Percentiles rank a stretch among this genome's conserved stretches.
phyloP scores from a whole-genome alignment of 2,797 vertebrate species.

The Crypturellus tataupa region DNA sequence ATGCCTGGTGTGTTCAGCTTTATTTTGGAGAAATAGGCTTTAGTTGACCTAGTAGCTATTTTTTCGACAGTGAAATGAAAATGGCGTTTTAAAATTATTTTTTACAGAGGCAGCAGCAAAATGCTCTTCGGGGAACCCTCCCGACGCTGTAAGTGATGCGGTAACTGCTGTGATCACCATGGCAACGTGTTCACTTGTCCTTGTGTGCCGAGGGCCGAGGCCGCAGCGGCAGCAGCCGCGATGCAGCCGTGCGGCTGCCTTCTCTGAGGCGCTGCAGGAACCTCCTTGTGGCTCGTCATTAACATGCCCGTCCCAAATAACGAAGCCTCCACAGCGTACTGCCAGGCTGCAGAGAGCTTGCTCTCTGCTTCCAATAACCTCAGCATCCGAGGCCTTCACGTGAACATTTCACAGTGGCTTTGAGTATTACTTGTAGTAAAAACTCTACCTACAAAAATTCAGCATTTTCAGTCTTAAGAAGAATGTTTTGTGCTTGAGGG shows the following conservation, averaged over 20 bases:
- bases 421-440: not conserved
- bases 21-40: not conserved
- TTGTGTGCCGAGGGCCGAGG: no score
- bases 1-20: not conserved
- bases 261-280: constrained; percentile 62
- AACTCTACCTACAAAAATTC: not conserved
- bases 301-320: constrained; percentile 38
- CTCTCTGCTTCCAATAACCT: constrained; percentile 22
- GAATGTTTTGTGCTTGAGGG: not conserved
- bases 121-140: constrained; percentile 67
- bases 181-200: constrained; percentile 57
- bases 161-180: constrained; percentile 50
- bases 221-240: no score
- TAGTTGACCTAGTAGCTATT: not conserved
- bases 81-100: constrained; percentile 50
- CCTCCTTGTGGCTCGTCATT: constrained; percentile 48
- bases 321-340: constrained; percentile 14
- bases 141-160: constrained; percentile 43
- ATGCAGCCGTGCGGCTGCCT: constrained; percentile 34
- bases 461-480: not conserved
- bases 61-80: constrained; percentile 27
- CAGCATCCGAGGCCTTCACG: not conserved
- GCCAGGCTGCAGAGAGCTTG: constrained; percentile 1
- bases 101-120: constrained; percentile 37
- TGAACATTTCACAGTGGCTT: not conserved